Percentiles rank a stretch among this genome's conserved stretches.
Evolutionary conservation across 2,797 vertebrate species (phyloP).

Genomic region (Danio choprae): DNA sequence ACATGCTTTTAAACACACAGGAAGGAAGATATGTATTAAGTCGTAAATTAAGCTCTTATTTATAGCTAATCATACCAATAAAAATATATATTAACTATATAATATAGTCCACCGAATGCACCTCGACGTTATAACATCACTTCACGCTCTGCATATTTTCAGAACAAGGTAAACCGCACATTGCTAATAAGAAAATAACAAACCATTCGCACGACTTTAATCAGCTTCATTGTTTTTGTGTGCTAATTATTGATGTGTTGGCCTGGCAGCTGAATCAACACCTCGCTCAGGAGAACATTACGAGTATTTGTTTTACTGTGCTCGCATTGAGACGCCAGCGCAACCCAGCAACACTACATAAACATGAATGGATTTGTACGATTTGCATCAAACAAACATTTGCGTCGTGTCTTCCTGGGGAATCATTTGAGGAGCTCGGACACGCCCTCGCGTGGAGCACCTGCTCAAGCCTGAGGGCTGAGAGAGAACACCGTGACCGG

Average conservation of each 20-base stretch:
- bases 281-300: slow-evolving; percentile 63
- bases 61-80: neutral
- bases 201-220: slow-evolving; percentile 22
- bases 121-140: neutral
- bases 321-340: slow-evolving; percentile 63
- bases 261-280: slow-evolving; percentile 80
- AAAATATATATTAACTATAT: neutral
- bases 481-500: neutral
- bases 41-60: neutral
- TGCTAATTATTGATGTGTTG: slow-evolving; percentile 55
- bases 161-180: neutral
- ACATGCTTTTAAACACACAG: neutral
- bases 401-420: slow-evolving; percentile 64
- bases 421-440: slow-evolving; percentile 65
- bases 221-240: slow-evolving; percentile 46
- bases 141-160: neutral
- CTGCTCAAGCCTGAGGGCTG: slow-evolving; percentile 64
- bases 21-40: neutral
- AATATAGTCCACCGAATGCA: neutral
- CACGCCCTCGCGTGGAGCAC: slow-evolving; percentile 64
- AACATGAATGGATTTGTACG: slow-evolving; percentile 76
- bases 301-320: slow-evolving; percentile 74
- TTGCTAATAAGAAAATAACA: slow-evolving; percentile 23
- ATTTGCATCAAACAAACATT: slow-evolving; percentile 80
- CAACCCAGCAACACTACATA: slow-evolving; percentile 59